These are phyloP conservation scores for Meiosimyza decipiens DNA, from an alignment of 2,888 invertebrate species.

Conservation along the genomic window DNA sequence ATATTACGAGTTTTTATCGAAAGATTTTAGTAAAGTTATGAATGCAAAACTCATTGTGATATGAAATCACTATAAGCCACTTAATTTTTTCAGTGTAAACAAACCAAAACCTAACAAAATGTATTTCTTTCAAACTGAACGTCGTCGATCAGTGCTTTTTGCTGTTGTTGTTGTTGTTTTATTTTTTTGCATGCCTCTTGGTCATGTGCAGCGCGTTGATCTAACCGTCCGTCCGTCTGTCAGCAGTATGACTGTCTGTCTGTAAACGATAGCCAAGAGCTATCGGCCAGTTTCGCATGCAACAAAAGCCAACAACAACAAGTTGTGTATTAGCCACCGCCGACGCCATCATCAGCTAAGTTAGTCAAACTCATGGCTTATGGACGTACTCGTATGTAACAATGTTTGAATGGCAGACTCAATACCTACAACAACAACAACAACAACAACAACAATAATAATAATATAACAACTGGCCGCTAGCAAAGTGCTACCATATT, in stretches of 20 bases:
- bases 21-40: too few relatives aligned
- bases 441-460: too few relatives aligned
- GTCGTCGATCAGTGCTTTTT: slow-evolving; percentile 8
- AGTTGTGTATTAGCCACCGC: slow-evolving; percentile 27
- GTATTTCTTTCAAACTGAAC: slow-evolving; percentile 17
- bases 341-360: slow-evolving; percentile 17
- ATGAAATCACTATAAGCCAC: too few relatives aligned
- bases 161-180: slow-evolving; percentile 24
- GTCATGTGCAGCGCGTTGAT: slow-evolving; percentile 18
- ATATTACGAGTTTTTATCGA: too few relatives aligned
- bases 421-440: slow-evolving; percentile 7
- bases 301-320: slow-evolving; percentile 1
- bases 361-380: neutral
- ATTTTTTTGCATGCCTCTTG: slow-evolving; percentile 32
- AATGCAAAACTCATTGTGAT: too few relatives aligned
- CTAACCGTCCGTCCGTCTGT: slow-evolving; percentile 21
- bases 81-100: neutral
- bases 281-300: slow-evolving; percentile 30
- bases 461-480: slow-evolving; percentile 30
- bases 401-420: slow-evolving; percentile 29
- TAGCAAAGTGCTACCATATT: slow-evolving; percentile 39
- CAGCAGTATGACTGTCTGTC: slow-evolving; percentile 32
- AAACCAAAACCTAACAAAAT: slow-evolving; percentile 19
- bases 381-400: neutral
- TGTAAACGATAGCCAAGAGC: slow-evolving; percentile 36